A percentile compares a stretch with the other conserved stretches of the same genome.
Evolutionary conservation across 2,113 vertebrate species (phyloP).

Genomic region (Sceloporus undulatus): DNA sequence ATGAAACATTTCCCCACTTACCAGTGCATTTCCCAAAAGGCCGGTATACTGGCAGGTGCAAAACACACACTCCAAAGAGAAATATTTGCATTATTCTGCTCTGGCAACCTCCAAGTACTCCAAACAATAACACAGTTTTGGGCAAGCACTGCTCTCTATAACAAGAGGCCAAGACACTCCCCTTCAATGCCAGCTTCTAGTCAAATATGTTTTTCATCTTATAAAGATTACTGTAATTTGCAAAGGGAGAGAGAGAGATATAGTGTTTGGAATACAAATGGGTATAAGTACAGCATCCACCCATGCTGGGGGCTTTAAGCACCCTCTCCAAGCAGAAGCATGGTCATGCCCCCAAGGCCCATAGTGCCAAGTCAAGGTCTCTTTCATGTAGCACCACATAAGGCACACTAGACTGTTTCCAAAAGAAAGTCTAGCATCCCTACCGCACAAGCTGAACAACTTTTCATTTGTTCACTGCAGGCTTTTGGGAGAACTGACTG

Average conservation of each 20-base stretch:
- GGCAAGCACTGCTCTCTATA: background rate
- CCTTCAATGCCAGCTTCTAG: conserved; percentile 1
- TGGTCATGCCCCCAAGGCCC: background rate
- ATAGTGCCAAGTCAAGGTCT: too few species aligned
- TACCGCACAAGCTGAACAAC: background rate
- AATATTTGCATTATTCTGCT: conserved; percentile 18
- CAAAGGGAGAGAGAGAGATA: background rate
- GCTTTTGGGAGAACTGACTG: too few species aligned
- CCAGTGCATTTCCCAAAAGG: conserved; percentile 24
- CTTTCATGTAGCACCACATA: background rate
- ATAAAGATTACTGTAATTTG: conserved; percentile 13
- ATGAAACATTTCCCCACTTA: background rate
- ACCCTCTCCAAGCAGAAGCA: background rate
- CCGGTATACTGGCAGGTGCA: background rate
- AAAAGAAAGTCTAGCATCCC: background rate
- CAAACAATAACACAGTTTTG: conserved; percentile 27
- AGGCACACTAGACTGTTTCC: background rate
- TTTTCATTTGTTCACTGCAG: background rate
- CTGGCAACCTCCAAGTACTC: conserved; percentile 23
- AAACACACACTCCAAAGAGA: fast-evolving
- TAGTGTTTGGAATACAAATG: background rate
- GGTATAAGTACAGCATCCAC: conserved; percentile 39
- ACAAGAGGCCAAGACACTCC: conserved; percentile 1
- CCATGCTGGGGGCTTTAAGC: background rate
- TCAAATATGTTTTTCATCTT: background rate